Base-by-base conservation (phyloP, 2,113 vertebrate genomes). In the Nothocercus nigrocapillus region DNA sequence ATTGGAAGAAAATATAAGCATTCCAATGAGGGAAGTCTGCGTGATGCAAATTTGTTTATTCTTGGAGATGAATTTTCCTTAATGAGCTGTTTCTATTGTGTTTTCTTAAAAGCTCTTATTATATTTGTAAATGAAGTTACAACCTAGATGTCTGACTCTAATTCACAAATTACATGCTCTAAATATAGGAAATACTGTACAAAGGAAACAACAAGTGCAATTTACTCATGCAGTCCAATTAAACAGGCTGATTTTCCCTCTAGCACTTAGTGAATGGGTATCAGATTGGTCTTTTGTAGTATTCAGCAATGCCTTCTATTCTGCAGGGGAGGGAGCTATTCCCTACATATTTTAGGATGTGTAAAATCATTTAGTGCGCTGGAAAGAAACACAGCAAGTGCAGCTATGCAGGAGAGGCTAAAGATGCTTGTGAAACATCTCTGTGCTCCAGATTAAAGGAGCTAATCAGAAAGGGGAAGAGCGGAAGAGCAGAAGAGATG, bases 311-410 rank as follows among this genome's bases (percentile, higher is more conserved):
- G n/a, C 86, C 82, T 67, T 27, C 20, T 20, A 2, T 47, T 73
- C 74, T 72, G 77, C 97, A 97, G 95, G 34, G 5, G 96, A 96
- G 95, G 96, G 96, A 94, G 94, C 97, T 90, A 38, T 97, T 97
- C 59, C 88, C 96, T 83, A 54, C 54, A 24, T 42, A 89, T 94
- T 95, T 82, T 70, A 82, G 42, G 42, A 84, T 34, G 30, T 58
- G 22, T 68, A 75, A 94, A 91, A 78, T 27, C 44, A 38, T 38
- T 80, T 79, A 19, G 5, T 8, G 25, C 62, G 27, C 69, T 76
- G 24, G 72, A 59, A 20, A 89, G 30, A 83, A 72, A 56, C 36
- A 36, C 5, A 14, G 54, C 32, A 63, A 89, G 34, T 42, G 40
- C 44, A 88, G 27, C 28, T 82, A 7, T 4, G 16, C 17, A 21